A percentile compares a stretch with the other conserved stretches of the same genome.
Evolutionary conservation across 2,113 vertebrate species (phyloP).

Genomic region (Lepus americanus): DNA sequence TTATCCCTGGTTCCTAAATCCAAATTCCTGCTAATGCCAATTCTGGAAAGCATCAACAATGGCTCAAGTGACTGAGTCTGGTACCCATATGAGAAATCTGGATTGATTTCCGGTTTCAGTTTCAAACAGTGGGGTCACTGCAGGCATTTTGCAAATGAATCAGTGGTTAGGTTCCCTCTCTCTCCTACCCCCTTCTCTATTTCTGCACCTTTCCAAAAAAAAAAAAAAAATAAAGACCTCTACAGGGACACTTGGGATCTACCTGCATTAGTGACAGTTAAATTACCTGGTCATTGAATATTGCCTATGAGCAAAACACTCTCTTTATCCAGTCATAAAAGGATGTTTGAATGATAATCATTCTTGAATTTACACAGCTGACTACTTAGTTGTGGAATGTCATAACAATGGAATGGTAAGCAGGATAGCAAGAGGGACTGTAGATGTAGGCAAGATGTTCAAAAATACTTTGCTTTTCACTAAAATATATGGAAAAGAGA

Average conservation of each 20-base stretch:
- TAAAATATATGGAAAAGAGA: not conserved
- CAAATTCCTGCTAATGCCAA: too few species aligned
- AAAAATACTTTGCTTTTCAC: not conserved
- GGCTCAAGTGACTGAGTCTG: too few species aligned
- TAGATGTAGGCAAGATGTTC: not conserved
- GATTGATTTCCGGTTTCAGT: too few species aligned
- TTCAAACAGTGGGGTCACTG: too few species aligned
- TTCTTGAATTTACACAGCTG: not conserved
- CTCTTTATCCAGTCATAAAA: not conserved
- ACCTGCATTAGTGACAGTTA: not conserved
- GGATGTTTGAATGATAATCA: not conserved
- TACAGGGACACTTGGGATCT: not conserved
- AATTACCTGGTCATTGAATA: not conserved
- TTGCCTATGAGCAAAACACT: not conserved
- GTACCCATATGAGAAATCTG: too few species aligned
- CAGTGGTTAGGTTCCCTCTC: too few species aligned
- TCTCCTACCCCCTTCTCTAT: too few species aligned
- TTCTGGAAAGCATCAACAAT: too few species aligned
- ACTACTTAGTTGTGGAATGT: not conserved
- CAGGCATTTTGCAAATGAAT: too few species aligned
- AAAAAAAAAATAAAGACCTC: not conserved
- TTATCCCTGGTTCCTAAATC: too few species aligned
- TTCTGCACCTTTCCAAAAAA: too few species aligned
- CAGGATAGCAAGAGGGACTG: not conserved
- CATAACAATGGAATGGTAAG: not conserved